phyloP scores from a whole-genome alignment of 2,888 invertebrate genomes.

The Macrosiphum euphorbiae region DNA sequence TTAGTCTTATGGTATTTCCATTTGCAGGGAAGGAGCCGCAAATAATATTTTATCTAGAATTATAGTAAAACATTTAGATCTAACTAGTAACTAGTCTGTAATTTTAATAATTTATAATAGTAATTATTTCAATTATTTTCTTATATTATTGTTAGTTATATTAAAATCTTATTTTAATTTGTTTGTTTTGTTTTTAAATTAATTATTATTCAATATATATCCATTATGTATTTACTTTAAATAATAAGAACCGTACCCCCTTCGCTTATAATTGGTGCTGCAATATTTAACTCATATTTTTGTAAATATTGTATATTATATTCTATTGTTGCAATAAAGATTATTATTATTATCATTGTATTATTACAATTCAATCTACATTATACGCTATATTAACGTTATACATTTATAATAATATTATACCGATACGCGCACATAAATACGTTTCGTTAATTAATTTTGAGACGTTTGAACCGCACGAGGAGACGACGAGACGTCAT shows the following conservation, averaged over 20 bases:
- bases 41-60: not conserved
- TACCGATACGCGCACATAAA: not conserved
- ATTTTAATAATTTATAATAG: not conserved
- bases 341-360: not conserved
- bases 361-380: not conserved
- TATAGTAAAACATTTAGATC: not conserved
- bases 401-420: conserved; percentile 12
- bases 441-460: not conserved
- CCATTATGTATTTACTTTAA: not conserved
- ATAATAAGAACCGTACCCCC: too few species aligned
- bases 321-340: too few species aligned
- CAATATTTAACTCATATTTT: too few species aligned
- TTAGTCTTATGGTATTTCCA: not conserved
- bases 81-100: not conserved
- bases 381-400: not conserved
- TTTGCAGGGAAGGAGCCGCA: not conserved
- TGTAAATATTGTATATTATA: too few species aligned
- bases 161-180: not conserved
- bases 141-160: not conserved
- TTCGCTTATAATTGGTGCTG: too few species aligned
- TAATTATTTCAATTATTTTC: not conserved
- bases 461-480: not conserved
- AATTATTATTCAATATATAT: too few species aligned
- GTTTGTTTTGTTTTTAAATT: not conserved
- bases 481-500: not conserved